Evolutionary conservation across 2,888 invertebrate genomes (phyloP).

Genomic region (Heliconius hortense): DNA sequence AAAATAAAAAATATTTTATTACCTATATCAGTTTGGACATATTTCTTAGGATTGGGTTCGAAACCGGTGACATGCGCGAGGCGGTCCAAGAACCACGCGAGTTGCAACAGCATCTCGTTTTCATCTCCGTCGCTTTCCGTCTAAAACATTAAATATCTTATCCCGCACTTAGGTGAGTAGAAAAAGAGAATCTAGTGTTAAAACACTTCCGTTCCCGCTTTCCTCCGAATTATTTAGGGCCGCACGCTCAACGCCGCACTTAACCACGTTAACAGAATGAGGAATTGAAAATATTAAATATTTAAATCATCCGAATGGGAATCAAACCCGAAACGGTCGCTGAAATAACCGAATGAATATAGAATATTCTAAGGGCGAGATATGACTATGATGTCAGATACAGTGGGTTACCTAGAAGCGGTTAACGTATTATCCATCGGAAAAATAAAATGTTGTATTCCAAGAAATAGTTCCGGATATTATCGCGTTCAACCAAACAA

Average conservation of each 20-base stretch:
- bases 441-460: too few relatives aligned
- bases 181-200: too few relatives aligned
- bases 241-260: not conserved
- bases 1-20: not conserved
- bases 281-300: not conserved
- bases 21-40: slow-evolving; percentile 44
- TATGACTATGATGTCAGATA: too few relatives aligned
- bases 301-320: too few relatives aligned
- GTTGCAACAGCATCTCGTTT: slow-evolving; percentile 62
- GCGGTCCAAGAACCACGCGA: slow-evolving; percentile 71
- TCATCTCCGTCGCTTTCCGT: slow-evolving; percentile 54
- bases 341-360: not conserved
- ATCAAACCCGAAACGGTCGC: too few relatives aligned
- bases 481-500: not conserved
- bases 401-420: too few relatives aligned
- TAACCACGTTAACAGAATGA: not conserved
- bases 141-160: not conserved
- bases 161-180: too few relatives aligned
- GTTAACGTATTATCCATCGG: too few relatives aligned
- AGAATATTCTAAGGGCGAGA: not conserved
- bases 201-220: too few relatives aligned
- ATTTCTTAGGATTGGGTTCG: slow-evolving; percentile 51
- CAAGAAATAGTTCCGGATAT: too few relatives aligned
- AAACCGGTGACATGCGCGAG: slow-evolving; percentile 67
- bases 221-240: not conserved